Evolutionary conservation across 30 jellyfish, hydroid and myxozoan genomes (phyloP).

Genomic region (Cassiopea xamachana): DNA sequence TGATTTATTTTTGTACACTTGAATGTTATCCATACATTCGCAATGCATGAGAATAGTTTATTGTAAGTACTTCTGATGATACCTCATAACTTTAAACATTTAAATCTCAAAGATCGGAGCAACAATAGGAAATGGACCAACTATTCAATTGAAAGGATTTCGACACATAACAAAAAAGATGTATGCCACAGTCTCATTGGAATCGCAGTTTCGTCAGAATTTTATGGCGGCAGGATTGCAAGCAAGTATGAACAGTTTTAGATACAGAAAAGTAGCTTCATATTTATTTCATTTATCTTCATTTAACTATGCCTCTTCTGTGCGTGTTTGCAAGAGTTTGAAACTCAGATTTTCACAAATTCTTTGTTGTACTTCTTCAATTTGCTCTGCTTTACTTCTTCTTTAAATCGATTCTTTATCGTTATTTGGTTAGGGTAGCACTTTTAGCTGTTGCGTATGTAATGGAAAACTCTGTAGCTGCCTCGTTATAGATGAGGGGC

Average conservation of each 20-base stretch:
- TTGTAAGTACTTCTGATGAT: neutral
- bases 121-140: conserved; percentile 93
- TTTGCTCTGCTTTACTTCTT: no score
- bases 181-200: conserved; percentile 84
- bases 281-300: neutral
- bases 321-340: no score
- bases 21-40: no score
- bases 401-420: no score
- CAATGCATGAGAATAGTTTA: no score
- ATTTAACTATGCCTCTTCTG: neutral
- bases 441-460: no score
- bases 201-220: conserved; percentile 70
- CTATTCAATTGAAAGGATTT: conserved; percentile 79
- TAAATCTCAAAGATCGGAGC: conserved; percentile 41
- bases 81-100: neutral
- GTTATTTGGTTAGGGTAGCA: no score
- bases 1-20: no score
- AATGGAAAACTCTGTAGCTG: no score
- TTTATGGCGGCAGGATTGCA: conserved; percentile 91
- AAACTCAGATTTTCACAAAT: no score
- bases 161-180: conserved; percentile 84
- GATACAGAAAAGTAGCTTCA: neutral
- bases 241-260: conserved; percentile 78
- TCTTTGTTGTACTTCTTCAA: no score
- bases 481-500: no score